Evolutionary conservation across 1,140 invertebrate species (phyloP).

Genomic region (Agraylea sexmaculata): DNA sequence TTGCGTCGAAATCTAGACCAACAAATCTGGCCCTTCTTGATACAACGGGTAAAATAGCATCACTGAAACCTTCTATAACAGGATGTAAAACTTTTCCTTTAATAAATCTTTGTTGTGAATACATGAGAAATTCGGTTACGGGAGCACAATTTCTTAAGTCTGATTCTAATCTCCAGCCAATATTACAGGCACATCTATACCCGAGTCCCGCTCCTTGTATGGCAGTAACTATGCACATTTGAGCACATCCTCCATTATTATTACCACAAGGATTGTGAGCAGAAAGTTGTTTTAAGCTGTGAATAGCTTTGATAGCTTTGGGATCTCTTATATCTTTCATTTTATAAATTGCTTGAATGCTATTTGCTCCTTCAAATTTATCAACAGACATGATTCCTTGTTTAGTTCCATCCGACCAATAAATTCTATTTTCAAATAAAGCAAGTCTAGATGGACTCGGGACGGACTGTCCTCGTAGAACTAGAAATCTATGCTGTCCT

Average conservation of each 20-base stretch:
- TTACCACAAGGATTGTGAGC: slow-evolving; percentile 80
- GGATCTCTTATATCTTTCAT: slow-evolving; percentile 70
- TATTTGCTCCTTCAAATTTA: slow-evolving; percentile 69
- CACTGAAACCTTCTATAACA: slow-evolving; percentile 79
- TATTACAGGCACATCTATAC: slow-evolving; percentile 87
- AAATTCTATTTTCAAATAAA: slow-evolving; percentile 83
- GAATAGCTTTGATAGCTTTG: slow-evolving; percentile 71
- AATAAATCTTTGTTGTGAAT: slow-evolving; percentile 93
- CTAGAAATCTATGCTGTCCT: slow-evolving; percentile 65
- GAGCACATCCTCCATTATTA: slow-evolving; percentile 85
- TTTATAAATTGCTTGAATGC: slow-evolving; percentile 69
- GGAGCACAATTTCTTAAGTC: slow-evolving; percentile 76
- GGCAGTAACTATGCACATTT: slow-evolving; percentile 89
- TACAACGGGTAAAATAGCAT: slow-evolving; percentile 85
- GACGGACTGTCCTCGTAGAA: slow-evolving; percentile 71
- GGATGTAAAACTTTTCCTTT: slow-evolving; percentile 88
- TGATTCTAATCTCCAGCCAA: slow-evolving; percentile 66
- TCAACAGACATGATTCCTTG: slow-evolving; percentile 87
- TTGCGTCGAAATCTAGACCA: slow-evolving; percentile 90
- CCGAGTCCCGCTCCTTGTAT: slow-evolving; percentile 65
- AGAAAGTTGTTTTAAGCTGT: slow-evolving; percentile 61
- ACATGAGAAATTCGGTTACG: slow-evolving; percentile 89
- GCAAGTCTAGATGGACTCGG: slow-evolving; percentile 77
- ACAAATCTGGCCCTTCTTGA: slow-evolving; percentile 88
- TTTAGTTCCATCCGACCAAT: slow-evolving; percentile 92